phyloP scores from a whole-genome alignment of 2,888 invertebrate species.

The Pinctada fucata region DNA sequence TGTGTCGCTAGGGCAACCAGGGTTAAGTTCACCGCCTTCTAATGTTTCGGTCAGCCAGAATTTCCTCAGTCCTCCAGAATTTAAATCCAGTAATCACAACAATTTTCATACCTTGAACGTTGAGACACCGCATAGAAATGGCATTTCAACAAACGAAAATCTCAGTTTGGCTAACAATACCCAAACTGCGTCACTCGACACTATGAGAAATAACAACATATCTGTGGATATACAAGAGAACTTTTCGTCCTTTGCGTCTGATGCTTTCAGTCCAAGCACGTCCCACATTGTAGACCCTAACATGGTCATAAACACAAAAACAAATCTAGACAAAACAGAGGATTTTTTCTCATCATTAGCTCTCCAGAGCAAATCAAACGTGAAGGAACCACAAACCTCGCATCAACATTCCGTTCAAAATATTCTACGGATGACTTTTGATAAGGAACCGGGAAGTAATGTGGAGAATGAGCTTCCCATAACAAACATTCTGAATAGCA shows the following conservation, averaged over 20 bases:
- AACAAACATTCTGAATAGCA: conserved; percentile 70
- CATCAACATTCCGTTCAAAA: conserved; percentile 30
- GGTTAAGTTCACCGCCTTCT: background rate
- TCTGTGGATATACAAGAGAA: conserved; percentile 43
- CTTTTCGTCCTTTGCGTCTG: conserved; percentile 46
- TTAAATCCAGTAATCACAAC: too few species aligned
- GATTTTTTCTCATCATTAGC: conserved; percentile 90
- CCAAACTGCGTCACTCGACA: background rate
- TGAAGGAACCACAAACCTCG: conserved; percentile 22
- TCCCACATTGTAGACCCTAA: conserved; percentile 46
- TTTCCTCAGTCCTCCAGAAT: background rate
- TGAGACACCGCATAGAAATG: too few species aligned
- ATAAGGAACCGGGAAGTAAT: conserved; percentile 38
- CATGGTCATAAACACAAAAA: conserved; percentile 42
- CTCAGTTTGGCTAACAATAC: background rate
- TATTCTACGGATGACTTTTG: conserved; percentile 2
- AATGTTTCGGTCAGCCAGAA: background rate
- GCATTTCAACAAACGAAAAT: background rate
- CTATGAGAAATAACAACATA: conserved; percentile 6
- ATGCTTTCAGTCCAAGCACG: conserved; percentile 46
- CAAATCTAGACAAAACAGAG: conserved; percentile 50
- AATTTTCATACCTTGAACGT: background rate
- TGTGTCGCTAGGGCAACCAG: background rate
- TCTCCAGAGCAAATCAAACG: conserved; percentile 71
- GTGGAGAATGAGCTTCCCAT: conserved; percentile 62